A percentile compares a stretch with the other conserved stretches of the same genome.
Evolutionary conservation across 2,797 vertebrate species (phyloP).

Genomic region (Premnoplex brunnescens): DNA sequence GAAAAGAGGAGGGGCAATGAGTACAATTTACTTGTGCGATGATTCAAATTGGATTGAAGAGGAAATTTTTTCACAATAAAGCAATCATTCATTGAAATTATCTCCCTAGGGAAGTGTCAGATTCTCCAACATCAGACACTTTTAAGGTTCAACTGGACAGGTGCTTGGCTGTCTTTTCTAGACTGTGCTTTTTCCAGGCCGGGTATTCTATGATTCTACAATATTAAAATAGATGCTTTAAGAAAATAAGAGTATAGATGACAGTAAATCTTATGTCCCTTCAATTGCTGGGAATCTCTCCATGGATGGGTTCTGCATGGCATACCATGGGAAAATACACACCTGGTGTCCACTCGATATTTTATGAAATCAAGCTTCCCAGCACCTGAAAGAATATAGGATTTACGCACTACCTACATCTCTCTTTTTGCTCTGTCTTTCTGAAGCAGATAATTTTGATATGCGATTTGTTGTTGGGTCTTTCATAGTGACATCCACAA

Average conservation of each 20-base stretch:
- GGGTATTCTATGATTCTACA: neutral
- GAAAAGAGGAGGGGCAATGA: neutral
- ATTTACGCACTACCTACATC: neutral
- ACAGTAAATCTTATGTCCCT: neutral
- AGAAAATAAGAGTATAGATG: neutral
- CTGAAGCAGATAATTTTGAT: neutral
- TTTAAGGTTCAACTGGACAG: neutral
- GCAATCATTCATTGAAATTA: neutral
- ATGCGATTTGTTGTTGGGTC: neutral
- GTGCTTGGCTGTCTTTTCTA: neutral
- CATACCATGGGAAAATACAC: neutral
- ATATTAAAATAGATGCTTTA: neutral
- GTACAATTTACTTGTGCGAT: neutral
- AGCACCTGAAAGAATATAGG: neutral
- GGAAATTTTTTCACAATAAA: neutral
- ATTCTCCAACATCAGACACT: neutral
- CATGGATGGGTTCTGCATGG: neutral
- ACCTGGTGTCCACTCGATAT: neutral
- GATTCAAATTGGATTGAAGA: neutral
- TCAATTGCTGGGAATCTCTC: neutral
- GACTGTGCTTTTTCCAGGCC: neutral
- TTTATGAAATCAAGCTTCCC: neutral
- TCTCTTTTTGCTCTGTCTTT: neutral
- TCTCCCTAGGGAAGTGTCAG: neutral
- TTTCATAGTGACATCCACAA: neutral